Evolutionary conservation across 2,113 vertebrate genomes (phyloP).

Genomic region (Hystrix cristata): DNA sequence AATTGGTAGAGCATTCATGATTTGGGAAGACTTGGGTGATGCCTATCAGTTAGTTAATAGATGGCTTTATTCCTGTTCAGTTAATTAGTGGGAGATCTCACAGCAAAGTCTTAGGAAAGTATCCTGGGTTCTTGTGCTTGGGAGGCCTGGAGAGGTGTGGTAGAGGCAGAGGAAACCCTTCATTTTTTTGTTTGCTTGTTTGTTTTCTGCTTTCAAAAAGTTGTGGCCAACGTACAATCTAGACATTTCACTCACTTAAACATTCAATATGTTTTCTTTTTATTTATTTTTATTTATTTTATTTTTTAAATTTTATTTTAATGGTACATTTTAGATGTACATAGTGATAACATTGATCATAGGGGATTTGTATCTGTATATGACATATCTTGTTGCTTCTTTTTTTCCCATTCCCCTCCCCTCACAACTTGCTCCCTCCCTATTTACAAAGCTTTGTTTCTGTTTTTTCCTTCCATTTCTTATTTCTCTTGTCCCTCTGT

Average conservation of each 20-base stretch:
- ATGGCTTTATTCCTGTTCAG: background rate
- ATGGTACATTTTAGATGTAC: too few species aligned
- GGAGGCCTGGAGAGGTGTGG: background rate
- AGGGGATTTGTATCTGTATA: too few species aligned
- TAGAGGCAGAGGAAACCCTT: background rate
- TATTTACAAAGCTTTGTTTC: too few species aligned
- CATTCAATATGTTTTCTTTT: background rate
- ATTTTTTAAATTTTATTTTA: too few species aligned
- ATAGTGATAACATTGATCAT: too few species aligned
- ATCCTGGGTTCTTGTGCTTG: background rate
- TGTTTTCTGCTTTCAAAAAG: background rate
- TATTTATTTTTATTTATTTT: too few species aligned
- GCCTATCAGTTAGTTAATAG: background rate
- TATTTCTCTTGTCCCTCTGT: too few species aligned
- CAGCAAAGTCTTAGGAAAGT: background rate
- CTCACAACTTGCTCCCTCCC: too few species aligned
- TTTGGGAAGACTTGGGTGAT: background rate
- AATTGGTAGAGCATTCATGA: background rate
- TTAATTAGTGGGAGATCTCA: background rate
- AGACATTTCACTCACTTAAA: constrained; percentile 37
- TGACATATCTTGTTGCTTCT: too few species aligned
- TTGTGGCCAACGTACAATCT: background rate
- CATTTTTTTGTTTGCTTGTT: background rate
- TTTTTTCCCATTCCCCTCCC: too few species aligned
- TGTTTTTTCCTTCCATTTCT: too few species aligned